Base-by-base conservation (phyloP, 2,113 vertebrate genomes). In the Panthera uncia region DNA sequence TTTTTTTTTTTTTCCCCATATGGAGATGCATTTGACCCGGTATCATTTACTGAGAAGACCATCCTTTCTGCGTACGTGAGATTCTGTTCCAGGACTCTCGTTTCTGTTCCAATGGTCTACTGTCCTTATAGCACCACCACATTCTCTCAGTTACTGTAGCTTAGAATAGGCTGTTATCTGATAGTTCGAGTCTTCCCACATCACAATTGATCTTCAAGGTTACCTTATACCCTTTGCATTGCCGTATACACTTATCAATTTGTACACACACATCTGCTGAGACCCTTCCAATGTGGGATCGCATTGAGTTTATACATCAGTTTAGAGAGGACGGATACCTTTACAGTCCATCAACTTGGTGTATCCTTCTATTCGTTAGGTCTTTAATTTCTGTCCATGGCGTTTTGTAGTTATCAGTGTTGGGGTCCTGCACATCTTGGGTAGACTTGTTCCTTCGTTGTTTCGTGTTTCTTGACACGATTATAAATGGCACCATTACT, bases 361-460 rank as follows among this genome's bases (percentile, higher is more conserved):
- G 10, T 36, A 27, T 9, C 21, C 23, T n/a, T 25, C 50, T 52
- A 18, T 87, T 29, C 23, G 1, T 87, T 27, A 55, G 33, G 45
- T 25, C 65, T 48, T 61, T n/a, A 38, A 2, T 57, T 61, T 73
- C 41, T 7, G 16, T 31, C 23, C 1, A 0, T 0, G 4, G 33
- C 48, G 4, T 55, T 4, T 7, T 1, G 41, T 29, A 29, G 33
- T 65, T 23, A 63, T 38, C 68, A 31, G 68, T 11, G 41, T 4
- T 0, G 33, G n/a, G 48, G 29, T n/a, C 45, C 65, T 7, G n/a
- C 7, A 23, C 19, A 1, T 38, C 27, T 68, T 18, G 41, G 61
- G 48, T n/a, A 9, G 69, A 57, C 7, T n/a, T 41, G 19, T 18
- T 68, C 19, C 21, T 41, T 41, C 2, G 71, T 16, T 11, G 57